Conservation (phyloP, 2,797 vertebrate genomes). For the Melanotaenia nigrans region DNA sequence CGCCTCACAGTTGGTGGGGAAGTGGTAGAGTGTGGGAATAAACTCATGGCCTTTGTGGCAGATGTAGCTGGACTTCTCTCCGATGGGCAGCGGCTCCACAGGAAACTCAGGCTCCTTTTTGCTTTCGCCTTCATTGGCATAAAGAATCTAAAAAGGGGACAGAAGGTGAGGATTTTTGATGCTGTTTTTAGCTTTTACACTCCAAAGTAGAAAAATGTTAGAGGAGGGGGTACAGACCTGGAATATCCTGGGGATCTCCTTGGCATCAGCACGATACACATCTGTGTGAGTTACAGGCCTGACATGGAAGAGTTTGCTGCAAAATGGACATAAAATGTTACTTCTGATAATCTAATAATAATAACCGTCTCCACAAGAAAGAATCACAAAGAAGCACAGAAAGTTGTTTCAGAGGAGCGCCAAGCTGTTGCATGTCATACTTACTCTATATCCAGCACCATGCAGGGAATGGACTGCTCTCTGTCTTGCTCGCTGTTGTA, state of each 20-base stretch:
- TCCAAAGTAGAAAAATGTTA: not conserved
- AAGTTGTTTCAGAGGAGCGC: not conserved
- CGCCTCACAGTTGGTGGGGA: conserved; percentile 96
- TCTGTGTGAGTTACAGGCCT: conserved; percentile 97
- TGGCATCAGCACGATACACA: conserved; percentile 95
- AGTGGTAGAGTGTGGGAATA: conserved; percentile 96
- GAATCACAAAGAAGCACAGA: not conserved
- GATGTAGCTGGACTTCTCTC: conserved; percentile 93
- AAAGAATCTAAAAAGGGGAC: conserved; percentile 87
- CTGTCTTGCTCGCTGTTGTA: conserved; percentile 95
- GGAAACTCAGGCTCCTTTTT: conserved; percentile 94
- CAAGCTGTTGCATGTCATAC: conserved; percentile 61
- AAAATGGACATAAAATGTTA: not conserved
- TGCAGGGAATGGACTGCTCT: conserved; percentile 95
- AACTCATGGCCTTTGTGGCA: conserved; percentile 98
- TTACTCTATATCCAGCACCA: conserved; percentile 99
- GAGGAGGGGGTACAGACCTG: conserved; percentile 82
- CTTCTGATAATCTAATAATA: too few relatives aligned
- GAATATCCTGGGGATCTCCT: conserved; percentile 98
- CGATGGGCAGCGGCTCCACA: conserved; percentile 83
- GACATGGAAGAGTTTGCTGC: conserved; percentile 97
- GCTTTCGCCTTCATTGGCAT: conserved; percentile 98
- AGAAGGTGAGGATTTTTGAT: not conserved
- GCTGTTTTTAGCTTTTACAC: not conserved
- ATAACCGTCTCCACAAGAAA: not conserved